Conservation (phyloP, 2,797 vertebrate genomes). For the Betta splendens region DNA sequence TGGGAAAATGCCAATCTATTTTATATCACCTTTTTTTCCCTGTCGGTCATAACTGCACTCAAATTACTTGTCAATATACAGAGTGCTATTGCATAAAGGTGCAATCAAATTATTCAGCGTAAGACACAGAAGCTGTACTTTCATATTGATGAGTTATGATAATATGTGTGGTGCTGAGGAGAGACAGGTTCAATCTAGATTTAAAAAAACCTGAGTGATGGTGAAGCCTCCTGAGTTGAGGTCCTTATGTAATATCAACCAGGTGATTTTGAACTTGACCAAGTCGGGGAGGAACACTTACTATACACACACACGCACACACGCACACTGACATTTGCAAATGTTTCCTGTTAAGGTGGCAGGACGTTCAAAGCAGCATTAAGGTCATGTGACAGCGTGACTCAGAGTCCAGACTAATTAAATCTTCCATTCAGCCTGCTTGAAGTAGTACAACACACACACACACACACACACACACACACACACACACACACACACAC, state of each 20-base stretch:
- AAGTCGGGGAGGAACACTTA: constrained; percentile 9
- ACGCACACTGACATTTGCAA: constrained; percentile 13
- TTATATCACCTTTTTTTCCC: neutral
- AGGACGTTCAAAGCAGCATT: constrained; percentile 40
- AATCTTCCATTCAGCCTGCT: constrained; percentile 29
- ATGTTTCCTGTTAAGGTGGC: constrained; percentile 11
- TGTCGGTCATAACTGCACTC: constrained; percentile 26
- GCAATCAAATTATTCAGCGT: constrained; percentile 58
- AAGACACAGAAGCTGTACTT: constrained; percentile 42
- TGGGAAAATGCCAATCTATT: too few relatives aligned
- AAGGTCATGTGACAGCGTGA: constrained; percentile 38
- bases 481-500: constrained; percentile 17
- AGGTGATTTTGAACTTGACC: constrained; percentile 32
- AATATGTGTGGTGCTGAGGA: constrained; percentile 38
- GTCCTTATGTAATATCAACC: constrained; percentile 38
- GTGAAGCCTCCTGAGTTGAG: constrained; percentile 41
- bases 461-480: constrained; percentile 13
- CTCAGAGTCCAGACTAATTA: constrained; percentile 46
- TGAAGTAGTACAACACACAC: constrained; percentile 31
- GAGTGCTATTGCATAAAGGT: constrained; percentile 55
- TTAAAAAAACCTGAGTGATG: neutral
- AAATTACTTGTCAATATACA: constrained; percentile 55
- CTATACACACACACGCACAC: constrained; percentile 4
- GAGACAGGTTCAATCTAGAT: constrained; percentile 16
- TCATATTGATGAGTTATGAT: constrained; percentile 62